Evolutionary conservation across 2,797 vertebrate genomes (phyloP), one percentile per base, ranked within the genome.

Genomic region (Thaleichthys pacificus): DNA sequence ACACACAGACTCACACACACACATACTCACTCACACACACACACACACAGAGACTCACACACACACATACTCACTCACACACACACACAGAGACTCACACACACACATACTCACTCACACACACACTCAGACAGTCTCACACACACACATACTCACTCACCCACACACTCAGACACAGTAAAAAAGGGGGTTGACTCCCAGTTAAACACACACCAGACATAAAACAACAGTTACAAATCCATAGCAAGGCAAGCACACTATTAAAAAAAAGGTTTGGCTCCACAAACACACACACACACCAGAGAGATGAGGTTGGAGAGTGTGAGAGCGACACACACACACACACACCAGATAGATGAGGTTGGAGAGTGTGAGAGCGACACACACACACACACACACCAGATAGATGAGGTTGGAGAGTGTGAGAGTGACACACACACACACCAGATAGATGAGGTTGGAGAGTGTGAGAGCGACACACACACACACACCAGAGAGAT

Each of bases 271-370:
- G 9, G 38, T 42, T 8, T 11, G 38, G 38, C 38, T 14, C 38
- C 38, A 42, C 35, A 38, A 21, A 24, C 24, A 24, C 24, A 24
- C 56, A 38, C 54, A 63, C 35, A 62, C 15, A 28, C 96, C 92
- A 97, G 91, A 0, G 96, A 97, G 83, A 97, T 94, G 71, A 98
- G 95, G 78, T 97, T 97, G 82, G 96, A 98, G 54, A 98, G 95
- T 0, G 94, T 97, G 80, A 97, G 93, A 0, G 92, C 91, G 19
- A 98, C 28, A 68, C 11, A 42, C 24, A 35, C 51, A 57, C n/a
- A n/a, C 24, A 24, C 24, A 24, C 22, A 24, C 22, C 22, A 24
- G 22, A 24, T 0, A 24, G 22, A 24, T 24, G 22, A 24, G 22
- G 22, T 24, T 24, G 22, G 22, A 24, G 22, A 24, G 22, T 24